Evolutionary conservation across 1,140 invertebrate genomes (phyloP).

Genomic region (Drosophila ananassae): DNA sequence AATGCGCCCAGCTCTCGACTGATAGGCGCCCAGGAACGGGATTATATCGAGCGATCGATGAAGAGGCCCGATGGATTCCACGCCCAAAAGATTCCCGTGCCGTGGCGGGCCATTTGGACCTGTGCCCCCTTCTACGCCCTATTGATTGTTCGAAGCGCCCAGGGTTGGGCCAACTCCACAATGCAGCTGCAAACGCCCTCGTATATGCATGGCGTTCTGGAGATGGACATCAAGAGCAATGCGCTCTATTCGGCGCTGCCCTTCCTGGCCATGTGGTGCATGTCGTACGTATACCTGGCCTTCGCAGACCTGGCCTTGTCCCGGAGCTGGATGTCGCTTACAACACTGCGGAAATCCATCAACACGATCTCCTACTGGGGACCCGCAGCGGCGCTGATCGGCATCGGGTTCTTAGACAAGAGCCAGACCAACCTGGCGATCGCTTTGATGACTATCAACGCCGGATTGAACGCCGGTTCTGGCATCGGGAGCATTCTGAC

Average conservation of each 20-base stretch:
- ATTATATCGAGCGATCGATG: conserved; percentile 86
- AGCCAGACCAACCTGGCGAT: conserved; percentile 85
- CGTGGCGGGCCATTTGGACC: conserved; percentile 91
- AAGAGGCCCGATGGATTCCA: conserved; percentile 70
- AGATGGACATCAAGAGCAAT: conserved; percentile 90
- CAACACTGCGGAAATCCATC: conserved; percentile 86
- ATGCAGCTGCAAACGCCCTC: conserved; percentile 94
- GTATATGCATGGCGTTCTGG: conserved; percentile 87
- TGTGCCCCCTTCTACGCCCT: conserved; percentile 93
- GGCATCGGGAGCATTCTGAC: conserved; percentile 89
- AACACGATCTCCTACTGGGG: conserved; percentile 87
- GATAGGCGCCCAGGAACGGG: conserved; percentile 86
- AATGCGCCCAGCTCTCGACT: conserved; percentile 87
- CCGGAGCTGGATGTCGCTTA: conserved; percentile 61
- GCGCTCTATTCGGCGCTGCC: conserved; percentile 91
- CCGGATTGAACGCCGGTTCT: conserved; percentile 90
- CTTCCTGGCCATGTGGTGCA: conserved; percentile 89
- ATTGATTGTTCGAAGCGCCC: conserved; percentile 92
- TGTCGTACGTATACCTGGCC: conserved; percentile 86
- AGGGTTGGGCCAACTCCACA: conserved; percentile 97
- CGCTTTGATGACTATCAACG: conserved; percentile 87
- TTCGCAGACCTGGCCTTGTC: conserved; percentile 61
- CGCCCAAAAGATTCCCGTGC: conserved; percentile 84
- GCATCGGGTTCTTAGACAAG: conserved; percentile 85
- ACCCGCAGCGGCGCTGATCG: conserved; percentile 87